Evolutionary conservation across 1,140 invertebrate species (phyloP).

Genomic region (Thaumatotibia leucotreta): DNA sequence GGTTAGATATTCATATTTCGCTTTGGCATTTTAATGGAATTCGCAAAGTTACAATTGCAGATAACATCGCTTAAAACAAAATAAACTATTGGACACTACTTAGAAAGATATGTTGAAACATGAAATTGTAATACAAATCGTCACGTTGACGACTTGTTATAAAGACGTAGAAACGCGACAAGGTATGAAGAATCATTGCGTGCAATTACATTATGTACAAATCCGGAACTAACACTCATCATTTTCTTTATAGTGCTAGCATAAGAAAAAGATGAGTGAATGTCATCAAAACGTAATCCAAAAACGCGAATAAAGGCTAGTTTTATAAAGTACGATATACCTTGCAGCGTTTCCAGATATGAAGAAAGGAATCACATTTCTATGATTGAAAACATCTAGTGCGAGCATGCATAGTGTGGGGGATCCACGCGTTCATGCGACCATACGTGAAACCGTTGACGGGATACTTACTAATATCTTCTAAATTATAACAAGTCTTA

Average conservation of each 20-base stretch:
- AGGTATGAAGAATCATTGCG: no score
- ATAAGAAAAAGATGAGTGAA: not conserved
- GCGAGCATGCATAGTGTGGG: not conserved
- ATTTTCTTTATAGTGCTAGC: not conserved
- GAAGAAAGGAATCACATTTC: not conserved
- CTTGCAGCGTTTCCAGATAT: not conserved
- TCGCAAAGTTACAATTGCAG: not conserved
- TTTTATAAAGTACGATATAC: not conserved
- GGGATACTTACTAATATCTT: slow-evolving; percentile 89
- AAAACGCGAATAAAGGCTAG: no score
- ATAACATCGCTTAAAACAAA: no score
- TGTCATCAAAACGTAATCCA: not conserved
- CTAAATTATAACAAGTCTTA: slow-evolving; percentile 98
- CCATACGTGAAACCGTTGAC: not conserved
- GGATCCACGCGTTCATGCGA: not conserved
- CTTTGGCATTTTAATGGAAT: not conserved
- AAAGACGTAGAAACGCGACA: no score
- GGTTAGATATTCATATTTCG: not conserved
- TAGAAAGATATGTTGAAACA: no score
- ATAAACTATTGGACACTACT: not conserved
- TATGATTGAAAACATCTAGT: not conserved
- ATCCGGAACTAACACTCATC: not conserved
- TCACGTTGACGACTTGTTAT: no score
- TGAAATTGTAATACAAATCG: no score
- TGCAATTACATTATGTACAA: no score